Conservation (phyloP, 2,888 invertebrate species). For the Cylindroiulus punctatus region DNA sequence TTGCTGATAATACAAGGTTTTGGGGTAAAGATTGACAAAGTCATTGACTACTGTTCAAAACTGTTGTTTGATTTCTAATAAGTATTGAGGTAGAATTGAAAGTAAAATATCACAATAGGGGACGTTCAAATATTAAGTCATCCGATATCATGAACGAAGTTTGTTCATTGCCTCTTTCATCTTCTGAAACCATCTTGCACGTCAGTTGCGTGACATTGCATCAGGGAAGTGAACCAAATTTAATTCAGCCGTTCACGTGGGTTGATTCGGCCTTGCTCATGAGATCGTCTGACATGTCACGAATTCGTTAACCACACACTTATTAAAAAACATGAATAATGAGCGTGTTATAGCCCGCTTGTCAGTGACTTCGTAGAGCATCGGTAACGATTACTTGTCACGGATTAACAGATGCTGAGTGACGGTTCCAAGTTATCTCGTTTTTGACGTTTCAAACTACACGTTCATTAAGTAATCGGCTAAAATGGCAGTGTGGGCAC, state of each 20-base stretch:
- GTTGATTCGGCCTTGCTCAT: not conserved
- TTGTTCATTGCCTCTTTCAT: not conserved
- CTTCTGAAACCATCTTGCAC: not conserved
- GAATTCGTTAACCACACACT: not conserved
- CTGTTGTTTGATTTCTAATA: too few species aligned
- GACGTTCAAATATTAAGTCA: too few species aligned
- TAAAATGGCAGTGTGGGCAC: not conserved
- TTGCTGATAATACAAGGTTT: too few species aligned
- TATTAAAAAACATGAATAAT: not conserved
- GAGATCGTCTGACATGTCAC: constrained; percentile 8
- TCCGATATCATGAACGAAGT: too few species aligned
- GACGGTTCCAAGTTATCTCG: not conserved
- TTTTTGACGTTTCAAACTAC: not conserved
- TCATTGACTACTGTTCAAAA: too few species aligned
- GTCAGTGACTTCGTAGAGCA: not conserved
- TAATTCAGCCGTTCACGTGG: not conserved
- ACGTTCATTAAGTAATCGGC: not conserved
- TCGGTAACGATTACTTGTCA: constrained; percentile 16
- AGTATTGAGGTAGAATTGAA: too few species aligned
- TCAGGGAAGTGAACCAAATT: not conserved
- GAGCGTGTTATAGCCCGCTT: not conserved
- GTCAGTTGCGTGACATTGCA: not conserved
- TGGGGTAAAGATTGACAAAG: too few species aligned
- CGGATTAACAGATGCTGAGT: constrained; percentile 20
- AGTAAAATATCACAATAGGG: too few species aligned